Conservation (phyloP, 2,888 invertebrate species). For the Synanthedon formicaeformis region DNA sequence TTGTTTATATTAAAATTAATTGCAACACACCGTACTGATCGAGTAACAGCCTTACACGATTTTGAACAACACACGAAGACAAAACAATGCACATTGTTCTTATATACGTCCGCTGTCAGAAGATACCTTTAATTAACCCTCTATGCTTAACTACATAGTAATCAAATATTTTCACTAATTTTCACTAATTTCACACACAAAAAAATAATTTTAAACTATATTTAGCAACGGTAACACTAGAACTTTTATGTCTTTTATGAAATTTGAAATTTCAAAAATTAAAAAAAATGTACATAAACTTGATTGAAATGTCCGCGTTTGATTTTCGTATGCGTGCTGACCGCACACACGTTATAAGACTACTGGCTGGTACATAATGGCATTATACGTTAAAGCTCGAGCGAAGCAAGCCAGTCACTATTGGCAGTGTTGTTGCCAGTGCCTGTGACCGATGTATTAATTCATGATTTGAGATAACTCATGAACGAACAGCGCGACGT, state of each 20-base stretch:
- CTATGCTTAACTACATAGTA: constrained; percentile 15
- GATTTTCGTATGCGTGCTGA: constrained; percentile 38
- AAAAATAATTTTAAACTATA: background rate
- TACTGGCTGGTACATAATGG: constrained; percentile 25
- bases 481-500: constrained; percentile 5
- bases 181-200: constrained; percentile 4
- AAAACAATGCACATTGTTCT: constrained; percentile 14
- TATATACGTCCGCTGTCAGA: constrained; percentile 13
- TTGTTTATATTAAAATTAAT: background rate
- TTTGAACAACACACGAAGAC: constrained; percentile 10
- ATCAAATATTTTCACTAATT: constrained; percentile 11
- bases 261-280: constrained; percentile 5
- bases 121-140: constrained; percentile 19
- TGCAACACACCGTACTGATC: background rate
- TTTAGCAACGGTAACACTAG: constrained; percentile 2
- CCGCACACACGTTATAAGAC: constrained; percentile 40
- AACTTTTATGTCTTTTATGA: constrained; percentile 12
- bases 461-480: constrained; percentile 45
- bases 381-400: too few relatives aligned
- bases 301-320: constrained; percentile 4
- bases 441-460: constrained; percentile 34
- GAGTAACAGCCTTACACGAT: constrained; percentile 3
- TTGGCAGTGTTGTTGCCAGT: constrained; percentile 16
- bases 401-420: constrained; percentile 16
- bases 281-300: background rate